Evolutionary conservation across 2,888 invertebrate species (phyloP), one percentile per base, ranked within the genome.

Genomic region (Podotricha telesiphe): DNA sequence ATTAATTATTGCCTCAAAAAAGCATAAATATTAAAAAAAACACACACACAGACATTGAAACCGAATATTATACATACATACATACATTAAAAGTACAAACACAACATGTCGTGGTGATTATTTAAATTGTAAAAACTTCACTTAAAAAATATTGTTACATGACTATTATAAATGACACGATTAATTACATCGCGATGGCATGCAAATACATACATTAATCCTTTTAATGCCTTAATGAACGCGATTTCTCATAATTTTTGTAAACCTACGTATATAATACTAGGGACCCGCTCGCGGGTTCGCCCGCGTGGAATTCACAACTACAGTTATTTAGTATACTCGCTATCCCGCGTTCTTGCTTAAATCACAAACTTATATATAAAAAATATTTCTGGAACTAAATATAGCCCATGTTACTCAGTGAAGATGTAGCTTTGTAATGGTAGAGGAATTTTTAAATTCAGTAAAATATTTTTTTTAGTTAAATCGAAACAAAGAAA

Each of bases 81-180:
- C 13, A 40, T 8, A 58, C 13, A 19, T 8, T 6, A 17, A 19
- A 55, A 56, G 37, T 56, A 56, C 56, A 56, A 56, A 20, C 15
- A 56, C 19, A 47, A 17, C 19, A 48, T 62, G 48, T 48, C 6
- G 34, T 48, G 62, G 62, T 34, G 34, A 48, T 62, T 48, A 17
- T 62, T 62, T 48, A 48, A 48, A 62, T 34, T 42, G 42, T 58
- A 34, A 48, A 28, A 61, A 28, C 61, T 61, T 48, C 22, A 61
- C 17, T 19, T 61, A 34, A 61, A 61, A 59, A 61, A 48, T 45
- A 66, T 68, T 59, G 69, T 50, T 70, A 72, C 70, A 67, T 45
- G 73, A 74, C 72, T 65, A 50, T 45, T 69, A 73, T 53, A 70
- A 72, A 73, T 73, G 20, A 34, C 59, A 62, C 68, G 62, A 73